Evolutionary conservation across 1,140 invertebrate genomes (phyloP).

Genomic region (Melitaea cinxia): DNA sequence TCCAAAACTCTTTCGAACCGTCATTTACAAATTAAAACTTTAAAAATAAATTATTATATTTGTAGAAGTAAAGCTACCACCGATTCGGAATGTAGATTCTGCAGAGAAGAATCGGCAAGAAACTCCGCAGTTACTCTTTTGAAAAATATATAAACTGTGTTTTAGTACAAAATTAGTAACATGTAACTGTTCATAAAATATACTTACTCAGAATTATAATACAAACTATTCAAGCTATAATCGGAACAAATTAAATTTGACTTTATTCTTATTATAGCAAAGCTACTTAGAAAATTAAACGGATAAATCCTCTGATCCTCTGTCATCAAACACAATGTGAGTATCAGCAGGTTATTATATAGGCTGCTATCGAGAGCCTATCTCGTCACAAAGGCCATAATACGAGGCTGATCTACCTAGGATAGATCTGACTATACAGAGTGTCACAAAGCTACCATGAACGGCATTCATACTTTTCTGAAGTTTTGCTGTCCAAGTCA

Average conservation of each 20-base stretch:
- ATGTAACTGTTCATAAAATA: too few relatives aligned
- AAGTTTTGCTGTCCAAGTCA: constrained; percentile 16
- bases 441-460: constrained; percentile 36
- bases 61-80: too few relatives aligned
- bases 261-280: not conserved
- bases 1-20: too few relatives aligned
- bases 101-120: too few relatives aligned
- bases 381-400: constrained; percentile 22
- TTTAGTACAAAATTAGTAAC: too few relatives aligned
- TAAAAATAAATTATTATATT: too few relatives aligned
- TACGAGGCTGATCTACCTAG: constrained; percentile 25
- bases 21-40: too few relatives aligned
- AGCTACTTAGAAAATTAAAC: constrained; percentile 1
- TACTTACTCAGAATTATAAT: too few relatives aligned
- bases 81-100: too few relatives aligned
- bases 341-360: constrained; percentile 6
- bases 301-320: not conserved
- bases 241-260: not conserved
- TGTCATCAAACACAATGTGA: not conserved
- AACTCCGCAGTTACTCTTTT: too few relatives aligned
- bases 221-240: too few relatives aligned
- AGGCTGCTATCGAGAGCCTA: constrained; percentile 12
- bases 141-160: too few relatives aligned
- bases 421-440: constrained; percentile 39
- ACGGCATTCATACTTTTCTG: constrained; percentile 34